These are phyloP conservation scores for Ceraclea dissimilis DNA, from an alignment of 2,888 invertebrate species.

Conservation along the genomic window DNA sequence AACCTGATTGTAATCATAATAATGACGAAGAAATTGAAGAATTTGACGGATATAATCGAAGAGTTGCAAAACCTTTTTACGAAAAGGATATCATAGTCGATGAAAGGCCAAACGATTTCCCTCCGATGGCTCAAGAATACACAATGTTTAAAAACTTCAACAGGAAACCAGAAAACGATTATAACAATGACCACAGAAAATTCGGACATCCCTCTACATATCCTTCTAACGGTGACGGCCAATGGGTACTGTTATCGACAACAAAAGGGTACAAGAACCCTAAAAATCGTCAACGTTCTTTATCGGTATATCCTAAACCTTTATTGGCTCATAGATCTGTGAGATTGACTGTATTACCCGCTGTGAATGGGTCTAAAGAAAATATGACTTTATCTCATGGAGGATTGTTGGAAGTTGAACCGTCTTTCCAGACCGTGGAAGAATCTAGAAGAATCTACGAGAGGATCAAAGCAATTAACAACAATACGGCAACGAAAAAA, in stretches of 20 bases:
- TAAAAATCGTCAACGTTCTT: conserved; percentile 40
- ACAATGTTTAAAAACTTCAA: conserved; percentile 37
- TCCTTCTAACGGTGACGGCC: conserved; percentile 62
- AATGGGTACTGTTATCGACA: conserved; percentile 70
- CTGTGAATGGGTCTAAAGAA: conserved; percentile 50
- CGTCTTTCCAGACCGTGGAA: conserved; percentile 62
- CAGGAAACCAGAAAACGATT: conserved; percentile 37
- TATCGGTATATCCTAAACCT: conserved; percentile 29
- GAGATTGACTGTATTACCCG: conserved; percentile 65
- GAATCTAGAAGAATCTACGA: conserved; percentile 39
- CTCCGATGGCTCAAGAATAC: conserved; percentile 35
- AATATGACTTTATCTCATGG: conserved; percentile 65
- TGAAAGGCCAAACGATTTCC: conserved; percentile 43
- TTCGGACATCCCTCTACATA: conserved; percentile 44
- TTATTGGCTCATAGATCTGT: conserved; percentile 49
- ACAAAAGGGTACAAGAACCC: conserved; percentile 65
- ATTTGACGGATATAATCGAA: conserved; percentile 39
- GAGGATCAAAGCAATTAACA: conserved; percentile 36
- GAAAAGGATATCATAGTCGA: conserved; percentile 38
- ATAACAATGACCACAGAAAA: conserved; percentile 28
- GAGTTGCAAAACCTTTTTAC: conserved; percentile 44
- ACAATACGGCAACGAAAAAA: conserved; percentile 27
- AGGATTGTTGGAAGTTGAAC: conserved; percentile 67
- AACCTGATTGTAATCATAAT: conserved; percentile 21
- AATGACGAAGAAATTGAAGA: conserved; percentile 10